These are phyloP conservation scores for Eurystomus gularis DNA, from an alignment of 2,113 vertebrate species.

Conservation along the genomic window DNA sequence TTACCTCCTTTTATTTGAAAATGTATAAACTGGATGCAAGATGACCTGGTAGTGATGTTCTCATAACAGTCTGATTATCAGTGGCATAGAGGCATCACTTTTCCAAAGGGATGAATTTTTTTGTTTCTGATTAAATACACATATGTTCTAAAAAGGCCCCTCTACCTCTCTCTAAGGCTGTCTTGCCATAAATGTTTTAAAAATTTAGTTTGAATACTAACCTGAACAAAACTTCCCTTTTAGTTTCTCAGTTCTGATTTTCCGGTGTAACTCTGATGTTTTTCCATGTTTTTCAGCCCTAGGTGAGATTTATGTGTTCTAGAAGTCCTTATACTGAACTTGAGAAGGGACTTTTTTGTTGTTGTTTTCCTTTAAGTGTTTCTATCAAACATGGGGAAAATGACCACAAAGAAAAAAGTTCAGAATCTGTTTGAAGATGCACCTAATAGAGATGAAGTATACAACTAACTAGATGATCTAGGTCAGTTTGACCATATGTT, in stretches of 20 bases:
- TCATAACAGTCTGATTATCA: background rate
- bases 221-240: background rate
- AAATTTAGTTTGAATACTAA: background rate
- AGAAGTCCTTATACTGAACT: background rate
- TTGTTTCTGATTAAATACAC: background rate
- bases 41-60: background rate
- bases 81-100: background rate
- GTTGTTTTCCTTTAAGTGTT: background rate
- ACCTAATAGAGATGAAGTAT: background rate
- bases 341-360: background rate
- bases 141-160: background rate
- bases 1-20: background rate
- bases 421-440: background rate
- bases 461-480: background rate
- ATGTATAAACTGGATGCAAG: background rate
- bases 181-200: background rate
- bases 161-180: background rate
- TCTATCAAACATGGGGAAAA: background rate
- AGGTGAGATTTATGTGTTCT: background rate
- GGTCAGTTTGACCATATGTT: background rate
- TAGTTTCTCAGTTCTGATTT: background rate
- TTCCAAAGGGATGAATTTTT: background rate
- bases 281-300: background rate
- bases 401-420: background rate
- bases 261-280: background rate